Evolutionary conservation across 2,113 vertebrate genomes (phyloP).

Genomic region (Hippocampus barbouri): DNA sequence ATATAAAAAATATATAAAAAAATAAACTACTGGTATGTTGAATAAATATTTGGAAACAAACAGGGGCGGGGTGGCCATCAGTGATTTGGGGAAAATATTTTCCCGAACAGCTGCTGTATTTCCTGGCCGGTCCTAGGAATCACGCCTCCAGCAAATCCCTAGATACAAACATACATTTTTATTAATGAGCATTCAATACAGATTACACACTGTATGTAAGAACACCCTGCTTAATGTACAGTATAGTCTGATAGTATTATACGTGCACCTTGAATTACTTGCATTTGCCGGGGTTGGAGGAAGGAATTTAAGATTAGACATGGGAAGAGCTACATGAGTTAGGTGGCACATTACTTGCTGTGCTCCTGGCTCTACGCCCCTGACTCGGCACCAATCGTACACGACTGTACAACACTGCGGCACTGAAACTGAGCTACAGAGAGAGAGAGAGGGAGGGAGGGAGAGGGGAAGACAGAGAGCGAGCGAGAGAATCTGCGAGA

Average conservation of each 20-base stretch:
- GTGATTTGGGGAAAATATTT: no score
- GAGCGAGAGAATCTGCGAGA: slow-evolving; percentile 1
- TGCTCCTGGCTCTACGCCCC: neutral
- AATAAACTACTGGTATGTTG: no score
- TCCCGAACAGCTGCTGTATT: no score
- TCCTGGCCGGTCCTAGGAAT: no score
- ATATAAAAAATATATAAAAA: no score
- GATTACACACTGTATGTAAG: no score
- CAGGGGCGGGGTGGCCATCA: no score
- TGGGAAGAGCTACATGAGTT: neutral
- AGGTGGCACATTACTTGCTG: neutral
- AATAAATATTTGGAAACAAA: no score
- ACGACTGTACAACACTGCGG: slow-evolving; percentile 2
- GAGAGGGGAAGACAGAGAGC: neutral
- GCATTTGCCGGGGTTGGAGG: neutral
- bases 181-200: no score
- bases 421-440: neutral
- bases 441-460: slow-evolving; percentile 25
- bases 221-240: no score
- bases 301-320: neutral
- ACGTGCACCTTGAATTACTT: neutral
- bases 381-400: neutral
- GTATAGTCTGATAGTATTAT: neutral
- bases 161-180: no score
- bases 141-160: no score